Conservation (phyloP, 2,797 vertebrate genomes). For the Gymnoscopelus microlampas region DNA sequence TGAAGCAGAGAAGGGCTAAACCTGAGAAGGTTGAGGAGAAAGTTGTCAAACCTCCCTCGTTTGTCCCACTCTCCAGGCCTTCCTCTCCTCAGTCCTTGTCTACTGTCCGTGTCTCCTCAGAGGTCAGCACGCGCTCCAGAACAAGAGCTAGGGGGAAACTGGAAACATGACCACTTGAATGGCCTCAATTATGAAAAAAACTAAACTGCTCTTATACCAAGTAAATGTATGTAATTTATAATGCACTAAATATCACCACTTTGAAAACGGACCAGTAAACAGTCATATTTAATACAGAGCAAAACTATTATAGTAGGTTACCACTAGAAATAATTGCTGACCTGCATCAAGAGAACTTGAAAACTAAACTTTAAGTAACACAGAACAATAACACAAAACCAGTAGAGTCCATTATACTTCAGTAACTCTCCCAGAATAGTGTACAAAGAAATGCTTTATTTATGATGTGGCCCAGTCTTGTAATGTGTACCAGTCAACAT, state of each 20-base stretch:
- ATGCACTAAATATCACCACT: background rate
- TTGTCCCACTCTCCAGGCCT: conserved; percentile 61
- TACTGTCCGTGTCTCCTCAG: conserved; percentile 43
- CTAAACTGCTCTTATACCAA: background rate
- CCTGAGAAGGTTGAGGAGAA: conserved; percentile 54
- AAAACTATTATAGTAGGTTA: background rate
- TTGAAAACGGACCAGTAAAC: background rate
- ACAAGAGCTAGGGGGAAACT: conserved; percentile 72
- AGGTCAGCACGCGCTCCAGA: conserved; percentile 78
- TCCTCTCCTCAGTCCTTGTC: conserved; percentile 36
- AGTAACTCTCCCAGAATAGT: background rate
- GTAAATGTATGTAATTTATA: background rate
- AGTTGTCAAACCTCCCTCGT: conserved; percentile 67
- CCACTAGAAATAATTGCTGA: too few relatives aligned
- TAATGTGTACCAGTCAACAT: conserved; percentile 10
- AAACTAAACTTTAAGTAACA: background rate
- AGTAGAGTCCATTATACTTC: conserved; percentile 1
- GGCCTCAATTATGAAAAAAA: background rate
- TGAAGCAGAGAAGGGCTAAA: conserved; percentile 66
- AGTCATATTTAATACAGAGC: background rate
- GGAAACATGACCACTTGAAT: conserved; percentile 45
- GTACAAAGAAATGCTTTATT: conserved; percentile 2
- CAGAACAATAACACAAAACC: conserved; percentile 7
- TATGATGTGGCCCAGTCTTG: conserved; percentile 32
- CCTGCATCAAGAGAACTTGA: too few relatives aligned